Evolutionary conservation across 2,888 invertebrate genomes (phyloP).

Genomic region (Sarcophaga subvicina): DNA sequence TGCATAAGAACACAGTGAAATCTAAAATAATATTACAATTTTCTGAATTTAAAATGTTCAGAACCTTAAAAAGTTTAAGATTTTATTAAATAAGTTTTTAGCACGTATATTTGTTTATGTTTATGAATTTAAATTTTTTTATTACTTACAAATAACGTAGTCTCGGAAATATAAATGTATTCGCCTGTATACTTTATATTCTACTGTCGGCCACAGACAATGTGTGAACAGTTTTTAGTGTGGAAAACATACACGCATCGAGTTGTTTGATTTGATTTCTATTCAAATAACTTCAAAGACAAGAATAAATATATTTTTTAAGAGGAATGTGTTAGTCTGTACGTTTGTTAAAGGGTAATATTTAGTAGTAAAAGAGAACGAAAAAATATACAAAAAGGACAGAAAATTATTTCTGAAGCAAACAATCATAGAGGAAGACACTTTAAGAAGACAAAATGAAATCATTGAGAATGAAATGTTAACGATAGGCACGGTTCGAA

Average conservation of each 20-base stretch:
- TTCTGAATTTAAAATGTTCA: no score
- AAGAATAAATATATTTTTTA: constrained; percentile 62
- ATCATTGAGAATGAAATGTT: neutral
- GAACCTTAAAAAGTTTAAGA: no score
- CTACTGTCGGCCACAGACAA: constrained; percentile 83
- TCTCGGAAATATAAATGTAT: constrained; percentile 79
- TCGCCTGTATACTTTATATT: constrained; percentile 76
- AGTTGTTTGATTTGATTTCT: constrained; percentile 81
- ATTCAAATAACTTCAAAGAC: constrained; percentile 78
- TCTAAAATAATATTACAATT: no score
- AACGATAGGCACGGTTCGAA: no score
- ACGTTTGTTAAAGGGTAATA: neutral
- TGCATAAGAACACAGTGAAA: no score
- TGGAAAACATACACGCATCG: constrained; percentile 79
- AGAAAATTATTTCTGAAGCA: neutral
- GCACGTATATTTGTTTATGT: neutral
- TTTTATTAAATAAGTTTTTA: neutral
- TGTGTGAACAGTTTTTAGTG: constrained; percentile 79
- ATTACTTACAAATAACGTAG: constrained; percentile 82
- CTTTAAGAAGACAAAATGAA: neutral
- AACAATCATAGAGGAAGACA: neutral
- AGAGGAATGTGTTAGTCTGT: neutral
- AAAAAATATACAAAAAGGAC: neutral
- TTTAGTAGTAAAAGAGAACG: constrained; percentile 56
- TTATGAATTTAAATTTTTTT: neutral